Percentiles rank a stretch among this genome's conserved stretches.
Evolutionary conservation across 2,888 invertebrate species (phyloP).

Genomic region (Apomyelois bistriatella): DNA sequence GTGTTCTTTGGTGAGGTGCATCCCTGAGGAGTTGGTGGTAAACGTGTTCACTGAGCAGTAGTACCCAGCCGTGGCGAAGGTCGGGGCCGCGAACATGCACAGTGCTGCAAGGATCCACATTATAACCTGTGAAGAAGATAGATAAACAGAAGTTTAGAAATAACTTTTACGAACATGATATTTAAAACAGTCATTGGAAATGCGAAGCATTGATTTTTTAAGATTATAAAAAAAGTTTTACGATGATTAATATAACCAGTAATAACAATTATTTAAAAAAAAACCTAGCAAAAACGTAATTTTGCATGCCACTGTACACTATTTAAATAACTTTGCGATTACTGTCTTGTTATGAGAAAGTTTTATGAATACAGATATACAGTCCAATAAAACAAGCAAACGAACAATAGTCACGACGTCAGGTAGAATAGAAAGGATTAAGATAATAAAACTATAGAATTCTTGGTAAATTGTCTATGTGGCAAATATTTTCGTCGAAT

Average conservation of each 20-base stretch:
- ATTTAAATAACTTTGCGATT: no score
- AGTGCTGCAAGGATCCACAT: constrained; percentile 49
- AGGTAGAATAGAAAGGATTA: no score
- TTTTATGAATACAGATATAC: no score
- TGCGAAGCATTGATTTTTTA: neutral
- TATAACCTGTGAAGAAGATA: constrained; percentile 32
- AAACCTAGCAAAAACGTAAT: no score
- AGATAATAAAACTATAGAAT: neutral
- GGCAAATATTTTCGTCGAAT: neutral
- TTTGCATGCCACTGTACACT: no score
- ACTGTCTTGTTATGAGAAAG: no score
- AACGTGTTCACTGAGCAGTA: constrained; percentile 83
- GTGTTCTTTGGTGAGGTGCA: constrained; percentile 88
- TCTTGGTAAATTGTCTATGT: neutral
- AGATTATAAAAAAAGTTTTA: no score
- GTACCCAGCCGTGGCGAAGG: constrained; percentile 46
- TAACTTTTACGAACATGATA: neutral
- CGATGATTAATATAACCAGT: no score
- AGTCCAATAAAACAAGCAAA: no score
- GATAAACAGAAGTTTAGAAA: neutral
- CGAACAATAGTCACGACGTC: no score
- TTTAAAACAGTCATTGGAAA: neutral
- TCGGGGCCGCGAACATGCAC: constrained; percentile 38
- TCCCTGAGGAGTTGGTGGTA: constrained; percentile 77
- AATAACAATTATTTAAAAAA: no score